Evolutionary conservation across 2,113 vertebrate species (phyloP).

Genomic region (Rhinoptilus africanus): DNA sequence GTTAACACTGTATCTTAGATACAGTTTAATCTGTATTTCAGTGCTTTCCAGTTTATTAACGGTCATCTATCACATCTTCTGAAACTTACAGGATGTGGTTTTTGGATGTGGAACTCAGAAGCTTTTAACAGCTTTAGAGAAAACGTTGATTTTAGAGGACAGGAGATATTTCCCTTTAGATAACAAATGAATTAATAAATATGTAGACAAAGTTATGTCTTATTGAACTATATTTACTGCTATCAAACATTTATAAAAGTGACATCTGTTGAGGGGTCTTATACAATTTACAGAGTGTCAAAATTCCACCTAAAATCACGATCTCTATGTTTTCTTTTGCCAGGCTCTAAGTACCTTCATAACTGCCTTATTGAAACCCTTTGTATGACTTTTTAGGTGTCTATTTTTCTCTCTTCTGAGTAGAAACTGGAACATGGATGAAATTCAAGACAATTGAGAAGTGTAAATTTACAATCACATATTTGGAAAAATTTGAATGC

Average conservation of each 20-base stretch:
- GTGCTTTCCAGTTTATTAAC: not conserved
- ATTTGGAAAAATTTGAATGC: not conserved
- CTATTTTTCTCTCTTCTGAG: not conserved
- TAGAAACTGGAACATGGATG: not conserved
- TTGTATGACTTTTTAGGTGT: not conserved
- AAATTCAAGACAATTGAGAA: not conserved
- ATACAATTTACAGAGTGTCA: not conserved
- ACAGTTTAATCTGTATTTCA: not conserved
- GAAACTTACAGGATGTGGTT: not conserved
- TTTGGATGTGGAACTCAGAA: not conserved
- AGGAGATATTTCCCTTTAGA: slow-evolving; percentile 10
- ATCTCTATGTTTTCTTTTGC: not conserved
- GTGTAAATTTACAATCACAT: not conserved
- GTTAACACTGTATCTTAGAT: not conserved
- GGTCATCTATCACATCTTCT: not conserved
- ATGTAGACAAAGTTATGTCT: not conserved
- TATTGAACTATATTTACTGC: not conserved
- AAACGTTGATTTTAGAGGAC: not conserved
- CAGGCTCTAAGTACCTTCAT: not conserved
- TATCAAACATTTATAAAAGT: not conserved
- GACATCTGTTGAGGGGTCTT: not conserved
- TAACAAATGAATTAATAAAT: not conserved
- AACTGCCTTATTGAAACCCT: not conserved
- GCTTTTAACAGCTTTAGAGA: not conserved
- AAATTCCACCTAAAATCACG: not conserved